Percentiles rank a stretch among this genome's conserved stretches.
Evolutionary conservation across 2,113 vertebrate genomes (phyloP).

Genomic region (Zosterops japonicus): DNA sequence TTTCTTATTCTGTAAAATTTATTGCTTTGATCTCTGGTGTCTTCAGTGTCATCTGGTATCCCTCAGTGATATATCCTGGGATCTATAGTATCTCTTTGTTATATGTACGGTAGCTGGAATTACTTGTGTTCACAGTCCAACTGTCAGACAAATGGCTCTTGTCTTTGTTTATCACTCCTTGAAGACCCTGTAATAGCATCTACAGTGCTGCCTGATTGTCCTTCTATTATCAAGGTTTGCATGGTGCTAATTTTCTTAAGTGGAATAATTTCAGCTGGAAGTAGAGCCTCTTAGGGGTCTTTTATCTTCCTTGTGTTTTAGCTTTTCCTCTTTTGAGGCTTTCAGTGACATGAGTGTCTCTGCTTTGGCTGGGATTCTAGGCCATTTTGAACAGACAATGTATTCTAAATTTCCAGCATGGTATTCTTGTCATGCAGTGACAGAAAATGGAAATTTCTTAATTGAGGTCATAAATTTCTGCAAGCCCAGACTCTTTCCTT

Average conservation of each 20-base stretch:
- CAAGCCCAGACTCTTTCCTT: background rate
- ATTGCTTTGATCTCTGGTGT: constrained; percentile 36
- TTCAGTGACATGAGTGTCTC: background rate
- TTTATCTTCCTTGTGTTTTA: background rate
- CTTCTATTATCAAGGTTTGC: constrained; percentile 51
- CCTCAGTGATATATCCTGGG: constrained; percentile 7
- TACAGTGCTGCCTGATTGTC: background rate
- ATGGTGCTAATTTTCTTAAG: constrained; percentile 57
- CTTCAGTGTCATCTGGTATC: constrained; percentile 42
- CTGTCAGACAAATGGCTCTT: constrained; percentile 39
- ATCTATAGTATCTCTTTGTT: constrained; percentile 22
- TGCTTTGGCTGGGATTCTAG: background rate
- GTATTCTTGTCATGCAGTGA: background rate
- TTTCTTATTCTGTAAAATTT: constrained; percentile 46
- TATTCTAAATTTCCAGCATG: background rate
- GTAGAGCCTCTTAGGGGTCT: background rate
- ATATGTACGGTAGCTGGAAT: constrained; percentile 8
- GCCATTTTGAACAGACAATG: background rate
- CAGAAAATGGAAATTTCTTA: background rate
- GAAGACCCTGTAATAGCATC: constrained; percentile 39
- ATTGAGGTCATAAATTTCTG: background rate
- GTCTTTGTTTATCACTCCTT: constrained; percentile 58
- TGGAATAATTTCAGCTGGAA: constrained; percentile 15
- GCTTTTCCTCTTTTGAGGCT: background rate
- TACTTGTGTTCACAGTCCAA: constrained; percentile 23